Evolutionary conservation across 2,113 vertebrate species (phyloP).

Genomic region (Collichthys lucidus): DNA sequence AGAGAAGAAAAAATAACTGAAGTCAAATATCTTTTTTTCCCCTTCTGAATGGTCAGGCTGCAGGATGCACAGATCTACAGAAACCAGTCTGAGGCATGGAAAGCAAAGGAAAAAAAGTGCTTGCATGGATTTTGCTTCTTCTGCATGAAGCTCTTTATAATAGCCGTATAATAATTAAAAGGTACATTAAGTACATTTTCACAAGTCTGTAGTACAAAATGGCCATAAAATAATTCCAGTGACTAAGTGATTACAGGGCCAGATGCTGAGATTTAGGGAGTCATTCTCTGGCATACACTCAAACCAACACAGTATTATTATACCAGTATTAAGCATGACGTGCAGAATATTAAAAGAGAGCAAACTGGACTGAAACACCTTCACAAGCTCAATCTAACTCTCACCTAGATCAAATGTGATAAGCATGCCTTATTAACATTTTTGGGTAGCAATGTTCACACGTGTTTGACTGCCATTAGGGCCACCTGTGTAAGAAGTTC

Average conservation of each 20-base stretch:
- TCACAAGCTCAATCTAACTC: not conserved
- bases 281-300: not conserved
- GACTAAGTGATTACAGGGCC: not conserved
- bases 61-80: constrained; percentile 11
- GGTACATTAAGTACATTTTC: not conserved
- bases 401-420: not conserved
- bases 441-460: not conserved
- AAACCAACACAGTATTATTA: not conserved
- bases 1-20: not conserved
- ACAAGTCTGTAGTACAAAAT: not conserved
- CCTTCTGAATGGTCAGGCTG: constrained; percentile 1
- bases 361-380: not conserved
- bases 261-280: not conserved
- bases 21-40: constrained; percentile 13
- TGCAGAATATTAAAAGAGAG: not conserved
- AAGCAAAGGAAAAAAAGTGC: not conserved
- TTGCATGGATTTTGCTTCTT: constrained; percentile 10
- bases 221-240: not conserved
- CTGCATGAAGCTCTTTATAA: constrained; percentile 9
- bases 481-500: not conserved
- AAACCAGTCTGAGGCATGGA: not conserved
- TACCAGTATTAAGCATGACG: not conserved
- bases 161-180: not conserved
- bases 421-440: not conserved
- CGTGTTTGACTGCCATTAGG: not conserved